Evolutionary conservation across 2,888 invertebrate genomes (phyloP).

Genomic region (Netelia virgata): DNA sequence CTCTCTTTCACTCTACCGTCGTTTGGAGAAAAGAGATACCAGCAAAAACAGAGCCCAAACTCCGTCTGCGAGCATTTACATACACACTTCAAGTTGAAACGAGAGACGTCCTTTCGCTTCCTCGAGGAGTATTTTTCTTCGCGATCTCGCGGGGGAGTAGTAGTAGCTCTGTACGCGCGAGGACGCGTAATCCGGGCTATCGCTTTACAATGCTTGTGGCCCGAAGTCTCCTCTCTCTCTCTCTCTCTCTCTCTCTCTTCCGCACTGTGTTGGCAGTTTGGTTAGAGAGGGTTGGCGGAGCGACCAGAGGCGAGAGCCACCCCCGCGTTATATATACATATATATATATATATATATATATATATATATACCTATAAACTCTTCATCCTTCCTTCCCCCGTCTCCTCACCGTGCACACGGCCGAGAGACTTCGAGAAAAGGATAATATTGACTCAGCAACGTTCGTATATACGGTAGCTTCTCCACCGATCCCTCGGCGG

Average conservation of each 20-base stretch:
- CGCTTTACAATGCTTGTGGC: slow-evolving; percentile 74
- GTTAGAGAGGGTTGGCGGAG: slow-evolving; percentile 67
- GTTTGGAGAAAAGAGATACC: slow-evolving; percentile 44
- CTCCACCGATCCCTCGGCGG: slow-evolving; percentile 60
- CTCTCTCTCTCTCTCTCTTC: too few relatives aligned
- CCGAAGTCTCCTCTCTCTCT: slow-evolving; percentile 29
- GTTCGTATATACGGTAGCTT: slow-evolving; percentile 60
- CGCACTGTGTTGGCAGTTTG: slow-evolving; percentile 70
- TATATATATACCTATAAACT: slow-evolving; percentile 37
- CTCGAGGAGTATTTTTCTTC: slow-evolving; percentile 73
- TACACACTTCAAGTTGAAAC: slow-evolving; percentile 62
- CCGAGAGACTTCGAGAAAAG: slow-evolving; percentile 73
- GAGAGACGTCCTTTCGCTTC: slow-evolving; percentile 59
- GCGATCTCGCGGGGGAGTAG: slow-evolving; percentile 18
- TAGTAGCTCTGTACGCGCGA: slow-evolving; percentile 57
- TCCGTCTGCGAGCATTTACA: slow-evolving; percentile 54
- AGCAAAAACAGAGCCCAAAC: slow-evolving; percentile 60
- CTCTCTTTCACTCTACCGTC: slow-evolving; percentile 2
- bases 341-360: too few relatives aligned
- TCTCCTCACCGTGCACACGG: slow-evolving; percentile 44
- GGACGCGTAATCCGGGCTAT: slow-evolving; percentile 78
- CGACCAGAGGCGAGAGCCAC: slow-evolving; percentile 57
- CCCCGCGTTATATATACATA: slow-evolving; percentile 60
- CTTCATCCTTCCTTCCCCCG: neutral
- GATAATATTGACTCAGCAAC: slow-evolving; percentile 79